A percentile compares a stretch with the other conserved stretches of the same genome.
Conservation (phyloP, 2,113 vertebrate species). For the Callospermophilus lateralis region DNA sequence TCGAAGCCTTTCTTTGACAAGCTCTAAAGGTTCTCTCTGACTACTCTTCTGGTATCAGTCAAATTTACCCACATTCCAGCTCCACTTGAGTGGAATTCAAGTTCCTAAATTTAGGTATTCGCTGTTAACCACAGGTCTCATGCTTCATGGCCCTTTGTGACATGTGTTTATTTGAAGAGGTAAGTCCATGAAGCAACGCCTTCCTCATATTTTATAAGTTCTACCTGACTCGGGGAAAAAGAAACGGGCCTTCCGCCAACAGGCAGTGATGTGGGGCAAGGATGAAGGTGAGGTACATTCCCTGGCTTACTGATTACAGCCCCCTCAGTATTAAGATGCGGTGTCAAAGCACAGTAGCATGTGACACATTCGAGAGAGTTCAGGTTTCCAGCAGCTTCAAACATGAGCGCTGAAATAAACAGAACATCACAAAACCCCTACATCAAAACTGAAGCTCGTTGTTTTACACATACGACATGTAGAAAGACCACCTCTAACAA, state of each 20-base stretch:
- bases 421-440: neutral
- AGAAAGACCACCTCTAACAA: neutral
- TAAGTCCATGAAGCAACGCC: neutral
- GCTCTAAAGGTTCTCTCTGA: slow-evolving; percentile 25
- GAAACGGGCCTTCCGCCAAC: neutral
- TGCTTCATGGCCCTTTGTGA: slow-evolving; percentile 60
- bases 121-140: slow-evolving; percentile 49
- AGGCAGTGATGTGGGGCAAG: neutral
- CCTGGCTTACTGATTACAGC: neutral
- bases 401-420: neutral
- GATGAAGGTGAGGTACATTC: neutral
- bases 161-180: slow-evolving; percentile 77
- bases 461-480: neutral
- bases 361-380: neutral
- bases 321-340: neutral
- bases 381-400: slow-evolving; percentile 32
- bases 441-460: slow-evolving; percentile 6
- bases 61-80: slow-evolving; percentile 58
- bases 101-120: slow-evolving; percentile 51
- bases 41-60: slow-evolving; percentile 30
- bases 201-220: slow-evolving; percentile 27
- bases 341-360: neutral
- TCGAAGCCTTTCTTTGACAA: slow-evolving; percentile 54
- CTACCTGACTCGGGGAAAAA: slow-evolving; percentile 38
- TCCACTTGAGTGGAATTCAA: slow-evolving; percentile 59